Evolutionary conservation across 2,888 invertebrate species (phyloP).

Genomic region (Ctenicera cuprea): DNA sequence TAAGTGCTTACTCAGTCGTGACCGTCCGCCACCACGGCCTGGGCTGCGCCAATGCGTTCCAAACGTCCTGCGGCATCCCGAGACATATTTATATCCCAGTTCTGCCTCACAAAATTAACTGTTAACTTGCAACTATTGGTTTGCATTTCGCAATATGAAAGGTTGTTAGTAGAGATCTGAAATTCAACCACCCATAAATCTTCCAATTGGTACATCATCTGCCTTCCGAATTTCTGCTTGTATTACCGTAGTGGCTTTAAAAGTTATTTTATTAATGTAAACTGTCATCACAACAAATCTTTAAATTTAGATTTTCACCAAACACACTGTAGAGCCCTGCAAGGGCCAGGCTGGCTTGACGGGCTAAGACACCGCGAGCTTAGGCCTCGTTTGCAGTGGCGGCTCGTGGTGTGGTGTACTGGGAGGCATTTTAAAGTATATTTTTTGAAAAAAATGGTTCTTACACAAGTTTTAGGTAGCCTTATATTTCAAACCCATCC

Average conservation of each 20-base stretch:
- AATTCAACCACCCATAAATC: conserved; percentile 54
- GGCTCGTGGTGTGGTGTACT: no score
- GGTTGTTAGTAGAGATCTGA: conserved; percentile 54
- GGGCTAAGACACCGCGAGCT: no score
- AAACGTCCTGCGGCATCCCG: conserved; percentile 62
- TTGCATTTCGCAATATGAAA: conserved; percentile 46
- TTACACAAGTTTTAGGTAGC: no score
- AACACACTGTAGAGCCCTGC: no score
- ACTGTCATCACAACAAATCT: no score
- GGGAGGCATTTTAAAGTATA: no score
- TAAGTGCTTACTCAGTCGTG: conserved; percentile 66
- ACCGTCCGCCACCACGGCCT: conserved; percentile 60
- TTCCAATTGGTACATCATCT: background rate
- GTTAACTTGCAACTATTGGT: conserved; percentile 52
- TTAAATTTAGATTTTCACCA: no score
- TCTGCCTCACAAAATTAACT: conserved; percentile 59
- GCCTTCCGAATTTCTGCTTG: background rate
- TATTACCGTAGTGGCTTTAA: background rate
- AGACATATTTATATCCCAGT: conserved; percentile 65
- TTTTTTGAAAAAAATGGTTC: no score
- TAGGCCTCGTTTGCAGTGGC: no score
- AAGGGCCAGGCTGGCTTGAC: no score
- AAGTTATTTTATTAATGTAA: no score
- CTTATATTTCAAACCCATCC: no score
- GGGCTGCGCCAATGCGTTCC: conserved; percentile 56